Conservation (phyloP, 2,888 invertebrate genomes). For the Kuschelorhynchus macadamiae region DNA sequence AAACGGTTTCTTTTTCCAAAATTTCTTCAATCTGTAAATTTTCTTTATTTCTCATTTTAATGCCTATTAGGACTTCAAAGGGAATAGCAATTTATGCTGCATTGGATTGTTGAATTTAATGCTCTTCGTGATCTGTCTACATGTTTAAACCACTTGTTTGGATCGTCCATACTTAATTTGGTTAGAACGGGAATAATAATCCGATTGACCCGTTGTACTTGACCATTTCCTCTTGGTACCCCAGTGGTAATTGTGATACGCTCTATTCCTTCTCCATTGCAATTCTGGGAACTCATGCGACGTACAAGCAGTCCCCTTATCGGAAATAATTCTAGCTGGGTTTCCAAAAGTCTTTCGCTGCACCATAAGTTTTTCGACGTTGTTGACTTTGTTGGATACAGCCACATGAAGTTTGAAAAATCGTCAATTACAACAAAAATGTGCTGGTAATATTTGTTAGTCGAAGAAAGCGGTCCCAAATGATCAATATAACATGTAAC, state of each 20-base stretch:
- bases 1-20: slow-evolving; percentile 40
- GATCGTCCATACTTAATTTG: slow-evolving; percentile 16
- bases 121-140: slow-evolving; percentile 51
- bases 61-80: slow-evolving; percentile 45
- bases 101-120: slow-evolving; percentile 50
- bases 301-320: slow-evolving; percentile 63
- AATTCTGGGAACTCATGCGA: slow-evolving; percentile 60
- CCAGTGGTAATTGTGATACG: slow-evolving; percentile 57
- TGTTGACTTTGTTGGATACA: slow-evolving; percentile 59
- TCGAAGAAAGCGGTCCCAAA: slow-evolving; percentile 52
- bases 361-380: slow-evolving; percentile 51
- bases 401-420: slow-evolving; percentile 53
- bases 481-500: slow-evolving; percentile 56
- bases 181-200: slow-evolving; percentile 27
- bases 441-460: slow-evolving; percentile 56
- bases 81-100: slow-evolving; percentile 47
- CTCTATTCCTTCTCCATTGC: slow-evolving; percentile 59
- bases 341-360: slow-evolving; percentile 62
- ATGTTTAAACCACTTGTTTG: slow-evolving; percentile 44
- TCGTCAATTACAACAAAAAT: too few relatives aligned
- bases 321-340: slow-evolving; percentile 59
- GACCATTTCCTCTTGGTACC: slow-evolving; percentile 62
- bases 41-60: slow-evolving; percentile 53
- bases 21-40: slow-evolving; percentile 57
- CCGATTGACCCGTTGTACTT: slow-evolving; percentile 57